phyloP scores from a whole-genome alignment of 2,888 invertebrate genomes.

The Buathra laborator region DNA sequence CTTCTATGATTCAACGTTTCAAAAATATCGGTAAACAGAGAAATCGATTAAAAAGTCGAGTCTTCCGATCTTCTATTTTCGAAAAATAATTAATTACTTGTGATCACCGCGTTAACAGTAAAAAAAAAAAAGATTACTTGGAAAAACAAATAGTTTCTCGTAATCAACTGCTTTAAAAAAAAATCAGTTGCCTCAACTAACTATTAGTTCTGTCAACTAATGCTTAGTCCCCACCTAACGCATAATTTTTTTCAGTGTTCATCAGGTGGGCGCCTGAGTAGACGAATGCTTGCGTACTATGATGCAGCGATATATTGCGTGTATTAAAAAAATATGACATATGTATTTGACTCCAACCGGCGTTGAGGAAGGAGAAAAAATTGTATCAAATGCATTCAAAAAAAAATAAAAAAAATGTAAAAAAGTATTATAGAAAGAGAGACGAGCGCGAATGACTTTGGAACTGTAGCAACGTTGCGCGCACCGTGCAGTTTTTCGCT shows the following conservation, averaged over 20 bases:
- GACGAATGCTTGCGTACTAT: not conserved
- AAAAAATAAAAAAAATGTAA: not conserved
- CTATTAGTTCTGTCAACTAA: too few relatives aligned
- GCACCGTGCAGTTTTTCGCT: constrained; percentile 6
- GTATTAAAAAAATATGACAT: not conserved
- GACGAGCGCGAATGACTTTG: constrained; percentile 47
- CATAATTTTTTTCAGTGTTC: not conserved
- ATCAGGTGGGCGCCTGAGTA: constrained; percentile 48
- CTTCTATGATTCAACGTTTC: not conserved
- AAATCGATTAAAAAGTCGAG: constrained; percentile 26
- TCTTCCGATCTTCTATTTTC: constrained; percentile 22
- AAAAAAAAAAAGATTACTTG: too few relatives aligned
- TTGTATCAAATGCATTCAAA: not conserved
- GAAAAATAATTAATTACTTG: constrained; percentile 29
- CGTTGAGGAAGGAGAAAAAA: not conserved
- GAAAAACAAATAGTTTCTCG: too few relatives aligned
- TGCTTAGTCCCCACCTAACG: too few relatives aligned
- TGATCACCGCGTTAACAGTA: too few relatives aligned
- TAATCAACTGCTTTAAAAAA: too few relatives aligned
- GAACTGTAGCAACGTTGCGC: not conserved
- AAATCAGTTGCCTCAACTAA: too few relatives aligned
- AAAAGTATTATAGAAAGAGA: constrained; percentile 33
- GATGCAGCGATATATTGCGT: not conserved
- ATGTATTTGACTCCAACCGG: constrained; percentile 11
- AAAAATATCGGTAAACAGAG: not conserved